Evolutionary conservation across 2,888 invertebrate species (phyloP).

Genomic region (Aleiodes testaceus): DNA sequence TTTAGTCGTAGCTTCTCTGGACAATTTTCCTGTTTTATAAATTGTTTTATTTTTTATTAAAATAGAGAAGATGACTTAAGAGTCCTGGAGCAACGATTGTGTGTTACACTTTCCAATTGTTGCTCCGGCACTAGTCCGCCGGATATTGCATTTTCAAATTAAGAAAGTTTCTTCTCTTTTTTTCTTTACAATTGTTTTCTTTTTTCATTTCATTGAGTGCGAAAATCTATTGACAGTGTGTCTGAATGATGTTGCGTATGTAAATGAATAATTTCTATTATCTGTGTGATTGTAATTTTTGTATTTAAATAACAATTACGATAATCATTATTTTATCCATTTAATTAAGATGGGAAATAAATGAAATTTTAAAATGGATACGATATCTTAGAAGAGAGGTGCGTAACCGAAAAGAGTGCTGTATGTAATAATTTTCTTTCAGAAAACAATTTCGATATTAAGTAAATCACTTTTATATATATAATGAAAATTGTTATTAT

Average conservation of each 20-base stretch:
- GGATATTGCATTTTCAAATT: slow-evolving; percentile 33
- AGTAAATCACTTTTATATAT: slow-evolving; percentile 16
- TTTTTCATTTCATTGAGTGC: slow-evolving; percentile 38
- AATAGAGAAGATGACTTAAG: slow-evolving; percentile 45
- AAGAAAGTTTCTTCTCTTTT: slow-evolving; percentile 29
- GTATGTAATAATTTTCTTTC: slow-evolving; percentile 55
- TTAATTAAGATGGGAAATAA: not conserved
- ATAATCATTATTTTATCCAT: slow-evolving; percentile 42
- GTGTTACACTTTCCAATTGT: slow-evolving; percentile 54
- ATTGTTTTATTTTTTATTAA: slow-evolving; percentile 31
- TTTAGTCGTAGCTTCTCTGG: slow-evolving; percentile 21
- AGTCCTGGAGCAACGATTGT: slow-evolving; percentile 64
- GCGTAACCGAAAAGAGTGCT: slow-evolving; percentile 67
- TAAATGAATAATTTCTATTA: slow-evolving; percentile 38
- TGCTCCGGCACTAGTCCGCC: slow-evolving; percentile 59
- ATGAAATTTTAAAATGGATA: not conserved
- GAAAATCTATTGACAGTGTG: slow-evolving; percentile 44
- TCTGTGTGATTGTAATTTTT: slow-evolving; percentile 61
- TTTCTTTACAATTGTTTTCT: slow-evolving; percentile 10
- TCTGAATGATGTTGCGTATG: slow-evolving; percentile 46
- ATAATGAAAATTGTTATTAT: slow-evolving; percentile 66
- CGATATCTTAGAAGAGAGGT: slow-evolving; percentile 55
- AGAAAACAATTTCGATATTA: not conserved
- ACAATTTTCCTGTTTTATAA: slow-evolving; percentile 30
- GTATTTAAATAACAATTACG: slow-evolving; percentile 62